phyloP scores from a whole-genome alignment of 2,113 vertebrate species.

The Dromas ardeola region DNA sequence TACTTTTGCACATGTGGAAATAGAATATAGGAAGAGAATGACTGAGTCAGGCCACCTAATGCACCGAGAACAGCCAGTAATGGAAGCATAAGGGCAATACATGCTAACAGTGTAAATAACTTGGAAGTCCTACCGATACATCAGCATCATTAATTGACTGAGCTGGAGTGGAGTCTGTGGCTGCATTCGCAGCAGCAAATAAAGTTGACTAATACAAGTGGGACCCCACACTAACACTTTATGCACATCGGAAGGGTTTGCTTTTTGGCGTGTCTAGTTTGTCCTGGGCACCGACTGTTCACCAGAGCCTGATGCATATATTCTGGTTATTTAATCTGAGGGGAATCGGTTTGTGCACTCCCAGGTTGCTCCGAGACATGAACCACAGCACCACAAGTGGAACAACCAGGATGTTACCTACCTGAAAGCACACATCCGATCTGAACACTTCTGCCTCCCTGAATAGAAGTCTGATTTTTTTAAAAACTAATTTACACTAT shows the following conservation, averaged over 20 bases:
- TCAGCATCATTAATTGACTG: background rate
- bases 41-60: background rate
- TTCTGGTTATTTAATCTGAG: too few species aligned
- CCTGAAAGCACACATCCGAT: background rate
- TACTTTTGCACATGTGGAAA: background rate
- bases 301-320: background rate
- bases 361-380: background rate
- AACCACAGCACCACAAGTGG: background rate
- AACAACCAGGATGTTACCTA: background rate
- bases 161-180: background rate
- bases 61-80: background rate
- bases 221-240: background rate
- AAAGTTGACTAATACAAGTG: background rate
- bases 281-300: background rate
- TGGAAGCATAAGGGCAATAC: background rate
- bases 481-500: background rate
- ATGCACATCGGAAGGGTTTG: background rate
- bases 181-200: background rate
- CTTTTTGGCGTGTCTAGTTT: background rate
- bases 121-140: background rate
- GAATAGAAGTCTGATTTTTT: background rate
- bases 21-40: background rate
- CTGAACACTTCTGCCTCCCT: background rate
- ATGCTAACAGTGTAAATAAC: background rate
- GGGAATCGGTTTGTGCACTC: background rate